Base-by-base conservation (phyloP, 1,140 invertebrate species). In the Cherax destructor region DNA sequence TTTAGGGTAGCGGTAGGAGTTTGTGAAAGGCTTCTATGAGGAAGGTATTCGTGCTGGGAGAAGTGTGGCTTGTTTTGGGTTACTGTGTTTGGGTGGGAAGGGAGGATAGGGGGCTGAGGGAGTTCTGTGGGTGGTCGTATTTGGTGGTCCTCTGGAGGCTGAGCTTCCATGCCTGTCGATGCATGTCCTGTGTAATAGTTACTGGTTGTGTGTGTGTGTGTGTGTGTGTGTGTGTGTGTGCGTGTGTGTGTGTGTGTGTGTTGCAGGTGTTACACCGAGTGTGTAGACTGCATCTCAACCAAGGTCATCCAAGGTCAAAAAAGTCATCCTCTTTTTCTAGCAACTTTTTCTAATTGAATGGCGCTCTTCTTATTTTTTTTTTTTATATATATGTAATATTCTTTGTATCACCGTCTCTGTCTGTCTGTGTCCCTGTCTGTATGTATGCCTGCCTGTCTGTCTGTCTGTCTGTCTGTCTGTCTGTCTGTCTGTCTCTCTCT, bases 391-490 rank as follows among this genome's bases (percentile, higher is more conserved):
- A n/a, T 76, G n/a, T n/a, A n/a, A 50, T 18, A 18, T n/a, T 79
- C 77, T 79, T n/a, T 49, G 4, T 49, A 16, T 49, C 41, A 10
- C 30, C 52, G 41, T 79, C 77, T 41, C 30, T 41, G 30, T 41
- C 30, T 41, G 30, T 41, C 30, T 41, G 30, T 41, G 30, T 41
- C 30, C 30, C 30, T 41, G 30, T 41, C 0, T 41, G 30, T 41
- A 41, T 41, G 2, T 41, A 2, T 41, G 30, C 30, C 2, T 41
- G 30, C 2, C 2, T 41, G 30, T 41, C 30, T 41, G 30, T 79
- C 77, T 47, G 11, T 79, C 77, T 79, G 41, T 79, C 77, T 79
- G 41, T 79, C 77, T 79, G 41, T 49, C 77, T 79, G 41, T 79
- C 77, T 79, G 41, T 79, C 41, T 49, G 41, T 79, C 77, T 76